phyloP scores from a whole-genome alignment of 2,888 invertebrate species.

The Lymantria monacha region DNA sequence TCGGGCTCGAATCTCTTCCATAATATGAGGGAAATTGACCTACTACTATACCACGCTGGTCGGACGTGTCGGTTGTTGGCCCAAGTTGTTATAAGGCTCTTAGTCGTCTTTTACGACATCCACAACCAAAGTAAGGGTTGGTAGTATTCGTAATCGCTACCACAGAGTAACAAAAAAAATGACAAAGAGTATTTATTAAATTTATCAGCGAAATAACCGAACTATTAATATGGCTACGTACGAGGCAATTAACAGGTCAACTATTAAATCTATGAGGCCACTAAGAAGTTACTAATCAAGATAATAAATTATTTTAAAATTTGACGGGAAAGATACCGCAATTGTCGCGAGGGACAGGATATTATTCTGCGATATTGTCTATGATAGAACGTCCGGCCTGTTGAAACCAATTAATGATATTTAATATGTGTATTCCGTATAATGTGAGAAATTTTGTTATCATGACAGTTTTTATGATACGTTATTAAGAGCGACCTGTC shows the following conservation, averaged over 20 bases:
- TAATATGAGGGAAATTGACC: no score
- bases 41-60: no score
- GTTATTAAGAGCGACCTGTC: neutral
- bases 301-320: neutral
- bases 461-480: neutral
- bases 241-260: neutral
- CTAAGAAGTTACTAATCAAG: neutral
- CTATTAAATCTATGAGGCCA: neutral
- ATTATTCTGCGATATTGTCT: neutral
- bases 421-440: neutral
- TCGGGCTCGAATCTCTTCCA: no score
- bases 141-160: no score
- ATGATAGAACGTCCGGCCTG: neutral
- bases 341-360: neutral
- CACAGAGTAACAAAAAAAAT: no score
- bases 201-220: no score
- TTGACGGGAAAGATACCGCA: neutral
- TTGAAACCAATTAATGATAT: neutral
- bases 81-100: no score
- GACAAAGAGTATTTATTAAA: no score
- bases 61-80: no score
- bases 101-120: no score
- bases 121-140: no score
- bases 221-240: no score
- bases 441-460: neutral